Conservation (phyloP, 1,140 invertebrate species). For the Octopus bimaculoides region DNA sequence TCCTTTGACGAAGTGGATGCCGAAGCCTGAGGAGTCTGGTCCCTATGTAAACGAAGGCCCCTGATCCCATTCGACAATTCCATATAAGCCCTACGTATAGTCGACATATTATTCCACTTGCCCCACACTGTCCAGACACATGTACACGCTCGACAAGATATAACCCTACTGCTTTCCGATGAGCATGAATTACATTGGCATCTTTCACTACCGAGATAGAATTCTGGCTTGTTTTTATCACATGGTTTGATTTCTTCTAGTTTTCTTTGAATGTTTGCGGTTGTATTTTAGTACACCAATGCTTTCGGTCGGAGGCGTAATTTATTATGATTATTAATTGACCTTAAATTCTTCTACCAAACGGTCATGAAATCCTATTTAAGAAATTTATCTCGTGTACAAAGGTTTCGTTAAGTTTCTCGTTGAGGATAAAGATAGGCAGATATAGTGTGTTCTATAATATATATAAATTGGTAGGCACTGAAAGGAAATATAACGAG, state of each 20-base stretch:
- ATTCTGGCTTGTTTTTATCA: background rate
- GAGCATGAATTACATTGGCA: background rate
- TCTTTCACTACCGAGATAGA: background rate
- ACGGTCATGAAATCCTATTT: background rate
- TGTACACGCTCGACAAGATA: background rate
- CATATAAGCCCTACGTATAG: constrained; percentile 56
- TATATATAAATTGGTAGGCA: no score
- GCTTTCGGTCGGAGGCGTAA: background rate
- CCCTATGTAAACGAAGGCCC: constrained; percentile 48
- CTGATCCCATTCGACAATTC: constrained; percentile 56
- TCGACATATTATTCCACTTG: constrained; percentile 43
- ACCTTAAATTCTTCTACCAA: background rate
- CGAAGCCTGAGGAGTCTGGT: constrained; percentile 28
- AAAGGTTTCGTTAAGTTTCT: background rate
- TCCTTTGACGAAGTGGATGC: constrained; percentile 17
- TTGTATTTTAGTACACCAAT: background rate
- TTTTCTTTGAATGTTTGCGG: constrained; percentile 2
- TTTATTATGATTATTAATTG: background rate
- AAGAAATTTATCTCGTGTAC: background rate
- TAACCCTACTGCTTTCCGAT: background rate
- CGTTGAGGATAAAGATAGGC: background rate
- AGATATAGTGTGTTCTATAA: background rate
- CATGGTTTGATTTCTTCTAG: background rate
- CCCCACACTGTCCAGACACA: constrained; percentile 4
- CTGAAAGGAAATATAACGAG: no score